Percentiles rank a stretch among this genome's conserved stretches.
Conservation (phyloP, 1,140 invertebrate species). For the Saccostrea echinata region DNA sequence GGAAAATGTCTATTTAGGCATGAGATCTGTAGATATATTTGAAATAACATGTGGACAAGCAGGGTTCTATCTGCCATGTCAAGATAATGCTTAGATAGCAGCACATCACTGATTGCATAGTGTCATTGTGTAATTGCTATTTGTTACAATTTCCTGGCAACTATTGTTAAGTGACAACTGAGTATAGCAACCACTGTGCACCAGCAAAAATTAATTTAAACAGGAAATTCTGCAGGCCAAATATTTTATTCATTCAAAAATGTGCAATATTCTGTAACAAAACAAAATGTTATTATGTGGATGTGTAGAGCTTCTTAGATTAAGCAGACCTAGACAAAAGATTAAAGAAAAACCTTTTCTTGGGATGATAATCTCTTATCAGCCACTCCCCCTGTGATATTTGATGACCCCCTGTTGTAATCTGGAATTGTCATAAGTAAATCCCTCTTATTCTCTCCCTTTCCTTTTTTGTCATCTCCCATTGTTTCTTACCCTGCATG, state of each 20-base stretch:
- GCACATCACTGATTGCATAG: neutral
- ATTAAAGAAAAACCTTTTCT: neutral
- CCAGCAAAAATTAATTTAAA: neutral
- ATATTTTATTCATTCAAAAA: neutral
- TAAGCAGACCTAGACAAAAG: constrained; percentile 17
- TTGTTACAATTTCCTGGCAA: constrained; percentile 8
- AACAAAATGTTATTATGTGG: neutral
- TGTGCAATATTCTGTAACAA: neutral
- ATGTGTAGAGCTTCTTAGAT: neutral
- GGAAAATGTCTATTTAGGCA: neutral
- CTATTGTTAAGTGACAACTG: neutral
- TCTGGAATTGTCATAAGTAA: neutral
- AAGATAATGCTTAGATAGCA: constrained; percentile 5
- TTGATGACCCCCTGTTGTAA: constrained; percentile 17
- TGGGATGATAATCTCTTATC: constrained; percentile 13
- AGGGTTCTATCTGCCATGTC: neutral
- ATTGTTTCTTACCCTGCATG: constrained; percentile 6
- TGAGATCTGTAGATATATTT: neutral
- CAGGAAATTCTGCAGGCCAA: neutral
- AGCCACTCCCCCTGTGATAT: neutral
- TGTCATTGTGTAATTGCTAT: constrained; percentile 30
- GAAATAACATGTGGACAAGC: constrained; percentile 20
- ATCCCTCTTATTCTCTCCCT: neutral
- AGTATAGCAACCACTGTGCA: constrained; percentile 13
- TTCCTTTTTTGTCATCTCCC: neutral